Evolutionary conservation across 2,888 invertebrate genomes (phyloP).

Genomic region (Rhagonycha fulva): DNA sequence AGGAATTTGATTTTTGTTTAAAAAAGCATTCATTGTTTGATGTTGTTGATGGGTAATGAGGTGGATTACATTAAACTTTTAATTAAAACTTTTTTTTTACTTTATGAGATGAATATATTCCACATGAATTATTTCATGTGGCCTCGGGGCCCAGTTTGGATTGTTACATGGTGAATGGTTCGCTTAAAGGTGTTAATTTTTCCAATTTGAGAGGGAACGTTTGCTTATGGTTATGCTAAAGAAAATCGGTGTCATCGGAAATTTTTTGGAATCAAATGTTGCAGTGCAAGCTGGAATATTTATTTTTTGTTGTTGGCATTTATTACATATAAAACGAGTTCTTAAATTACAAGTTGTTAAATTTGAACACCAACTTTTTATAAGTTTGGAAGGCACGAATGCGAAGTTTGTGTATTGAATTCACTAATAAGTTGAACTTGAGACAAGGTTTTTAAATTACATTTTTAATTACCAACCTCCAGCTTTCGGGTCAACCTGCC

Average conservation of each 20-base stretch:
- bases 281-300: neutral
- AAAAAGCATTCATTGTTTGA: neutral
- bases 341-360: neutral
- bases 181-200: neutral
- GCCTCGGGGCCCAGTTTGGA: neutral
- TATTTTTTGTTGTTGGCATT: neutral
- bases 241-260: neutral
- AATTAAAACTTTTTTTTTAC: neutral
- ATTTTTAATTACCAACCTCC: neutral
- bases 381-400: neutral
- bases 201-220: neutral
- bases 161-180: neutral
- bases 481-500: neutral
- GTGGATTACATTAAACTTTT: neutral
- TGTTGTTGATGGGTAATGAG: neutral
- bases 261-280: neutral
- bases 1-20: neutral
- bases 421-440: neutral
- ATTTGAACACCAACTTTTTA: neutral
- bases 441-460: neutral
- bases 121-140: neutral
- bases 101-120: neutral
- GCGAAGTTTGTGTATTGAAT: neutral
- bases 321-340: neutral
- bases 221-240: neutral